Percentiles rank a stretch among this genome's conserved stretches.
Conservation (phyloP, 2,113 vertebrate species). For the Opisthocomus hoazin region DNA sequence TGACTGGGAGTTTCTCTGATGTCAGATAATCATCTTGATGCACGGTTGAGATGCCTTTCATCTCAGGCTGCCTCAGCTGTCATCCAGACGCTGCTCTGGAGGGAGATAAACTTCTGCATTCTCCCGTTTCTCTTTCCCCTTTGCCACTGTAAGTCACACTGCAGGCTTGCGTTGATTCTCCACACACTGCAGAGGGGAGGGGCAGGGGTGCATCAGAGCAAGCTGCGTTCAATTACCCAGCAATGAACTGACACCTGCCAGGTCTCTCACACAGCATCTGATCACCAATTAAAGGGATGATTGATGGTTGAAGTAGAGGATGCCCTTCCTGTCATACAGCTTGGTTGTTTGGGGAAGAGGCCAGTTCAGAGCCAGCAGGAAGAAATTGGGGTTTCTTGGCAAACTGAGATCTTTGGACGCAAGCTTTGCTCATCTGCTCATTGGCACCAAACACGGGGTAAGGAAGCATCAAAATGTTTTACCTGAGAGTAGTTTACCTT, state of each 20-base stretch:
- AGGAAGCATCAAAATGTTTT: not conserved
- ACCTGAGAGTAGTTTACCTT: not conserved
- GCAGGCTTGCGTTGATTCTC: not conserved
- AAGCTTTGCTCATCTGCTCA: not conserved
- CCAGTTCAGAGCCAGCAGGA: not conserved
- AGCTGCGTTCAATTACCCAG: not conserved
- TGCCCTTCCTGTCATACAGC: not conserved
- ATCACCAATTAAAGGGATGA: slow-evolving; percentile 53
- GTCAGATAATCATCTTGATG: not conserved
- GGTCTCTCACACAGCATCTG: slow-evolving; percentile 21
- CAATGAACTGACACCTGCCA: slow-evolving; percentile 36
- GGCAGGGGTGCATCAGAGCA: not conserved
- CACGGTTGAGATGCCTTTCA: not conserved
- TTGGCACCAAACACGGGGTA: not conserved
- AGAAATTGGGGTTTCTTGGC: not conserved
- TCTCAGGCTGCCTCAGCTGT: not conserved
- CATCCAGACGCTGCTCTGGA: not conserved
- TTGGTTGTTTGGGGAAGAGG: not conserved
- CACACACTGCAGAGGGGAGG: not conserved
- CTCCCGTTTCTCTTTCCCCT: not conserved
- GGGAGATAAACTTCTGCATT: not conserved
- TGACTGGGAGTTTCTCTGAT: not conserved
- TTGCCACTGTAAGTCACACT: not conserved
- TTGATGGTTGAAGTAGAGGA: slow-evolving; percentile 7
- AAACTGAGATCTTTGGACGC: not conserved